Conservation (phyloP, 2,888 invertebrate species). For the Vanessa cardui region DNA sequence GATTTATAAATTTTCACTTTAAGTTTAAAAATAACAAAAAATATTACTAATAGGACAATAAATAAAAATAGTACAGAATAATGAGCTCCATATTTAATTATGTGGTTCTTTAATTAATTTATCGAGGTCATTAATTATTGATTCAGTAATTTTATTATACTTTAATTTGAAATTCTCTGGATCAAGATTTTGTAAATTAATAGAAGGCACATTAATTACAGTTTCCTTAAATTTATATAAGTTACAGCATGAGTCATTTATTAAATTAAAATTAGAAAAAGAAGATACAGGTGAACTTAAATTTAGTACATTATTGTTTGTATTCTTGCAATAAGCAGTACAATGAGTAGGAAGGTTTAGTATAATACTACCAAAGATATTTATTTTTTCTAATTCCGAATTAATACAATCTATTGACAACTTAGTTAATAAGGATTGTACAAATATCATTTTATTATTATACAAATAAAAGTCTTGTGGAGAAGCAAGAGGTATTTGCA, state of each 20-base stretch:
- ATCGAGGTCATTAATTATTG: background rate
- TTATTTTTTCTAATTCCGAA: constrained; percentile 2
- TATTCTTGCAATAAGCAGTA: constrained; percentile 14
- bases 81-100: background rate
- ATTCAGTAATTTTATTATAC: background rate
- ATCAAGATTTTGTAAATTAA: background rate
- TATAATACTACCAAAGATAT: constrained; percentile 7
- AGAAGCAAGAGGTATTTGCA: constrained; percentile 20
- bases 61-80: background rate
- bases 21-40: background rate
- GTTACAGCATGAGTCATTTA: constrained; percentile 1
- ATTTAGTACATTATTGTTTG: constrained; percentile 11
- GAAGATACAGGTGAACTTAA: constrained; percentile 12
- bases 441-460: constrained; percentile 37
- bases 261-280: constrained; percentile 3
- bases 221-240: background rate
- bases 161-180: background rate
- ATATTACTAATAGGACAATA: background rate
- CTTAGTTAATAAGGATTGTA: constrained; percentile 34
- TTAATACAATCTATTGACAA: constrained; percentile 32
- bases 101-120: background rate
- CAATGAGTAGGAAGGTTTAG: constrained; percentile 9
- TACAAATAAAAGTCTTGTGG: background rate
- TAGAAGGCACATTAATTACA: background rate
- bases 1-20: background rate